Evolutionary conservation across 2,797 vertebrate genomes (phyloP), one percentile per base, ranked within the genome.

Genomic region (Mus caroli): DNA sequence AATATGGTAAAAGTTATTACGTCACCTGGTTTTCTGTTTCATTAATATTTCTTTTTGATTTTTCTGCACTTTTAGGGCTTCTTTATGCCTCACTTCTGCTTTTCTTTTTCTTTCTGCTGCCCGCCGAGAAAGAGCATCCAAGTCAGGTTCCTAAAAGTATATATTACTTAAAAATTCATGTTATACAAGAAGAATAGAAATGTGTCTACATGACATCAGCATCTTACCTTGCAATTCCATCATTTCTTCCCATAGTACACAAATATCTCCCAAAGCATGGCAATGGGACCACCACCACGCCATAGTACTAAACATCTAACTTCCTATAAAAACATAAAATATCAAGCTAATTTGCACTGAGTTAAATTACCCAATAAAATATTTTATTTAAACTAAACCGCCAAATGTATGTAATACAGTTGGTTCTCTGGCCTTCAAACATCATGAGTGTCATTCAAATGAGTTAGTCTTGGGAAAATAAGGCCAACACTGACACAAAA

Each of bases 41-140:
- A 98, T 96, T 22, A 99, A 96, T 90, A 98, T 98, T 85, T 99
- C 98, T 96, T 97, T 99, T 92, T 99, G 99, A 3, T 97, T 98
- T 97, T 99, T 99, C 87, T 99, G 99, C 83, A 99, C 98, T 97
- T 98, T 99, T 82, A 99, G 97, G 12, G 99, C 99, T 96, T 99
- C 99, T 93, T 98, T 98, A 31, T 99, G 99, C 84, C 99, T 99
- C 20, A 97, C 97, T 92, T 99, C 99, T 28, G 99, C 99, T 98
- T 97, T 99, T 92, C 97, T 96, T 13, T 98, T 98, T 85, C 99
- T 99, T 93, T 99, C 98, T 92, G 98, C 98, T 54, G 98, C 98
- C 96, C 95, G 98, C 92, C 94, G 98, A 94, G 99, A 98, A 76
- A 99, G 79, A 90, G 99, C 98, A 88, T 98, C 98, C 94, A 99